Evolutionary conservation across 2,888 invertebrate species (phyloP), one percentile per base, ranked within the genome.

Genomic region (Zhuqinia jingwanae): DNA sequence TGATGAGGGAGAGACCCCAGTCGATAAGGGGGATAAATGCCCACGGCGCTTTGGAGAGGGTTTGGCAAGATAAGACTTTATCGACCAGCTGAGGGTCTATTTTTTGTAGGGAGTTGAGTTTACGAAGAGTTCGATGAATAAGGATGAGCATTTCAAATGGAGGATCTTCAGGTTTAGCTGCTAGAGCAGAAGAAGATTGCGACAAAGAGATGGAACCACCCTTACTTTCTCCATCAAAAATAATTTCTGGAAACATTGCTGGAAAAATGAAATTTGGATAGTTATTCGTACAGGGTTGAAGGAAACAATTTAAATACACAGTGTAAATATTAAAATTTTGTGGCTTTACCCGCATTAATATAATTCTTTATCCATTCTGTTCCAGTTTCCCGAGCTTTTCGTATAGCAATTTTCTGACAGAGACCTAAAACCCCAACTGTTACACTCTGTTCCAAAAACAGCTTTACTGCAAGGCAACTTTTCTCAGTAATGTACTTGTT

Each of bases 341-440:
- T n/a, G n/a, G n/a, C n/a, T n/a, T n/a, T 77, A 90, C 90, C 89
- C 50, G 87, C 60, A 22, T 84, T 90, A 20, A 91, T 88, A 50
- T 89, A 89, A 22, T 83, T 87, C 15, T 78, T 75, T n/a, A 90
- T 86, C 91, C 91, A 91, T n/a, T 89, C 88, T 0, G 45, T 11
- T 5, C 89, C 88, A 63, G 83, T 82, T 17, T 90, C 90, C n/a
- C 36, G 73, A 53, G 87, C 77, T 36, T 88, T 89, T 20, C 90
- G 76, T 17, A 60, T 36, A 13, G 86, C 58, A 68, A 91, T 87
- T 27, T 83, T 36, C 42, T 88, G 86, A 81, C 90, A 90, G 0
- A 89, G 50, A 17, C 63, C 22, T 13, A 89, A 42, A 2, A 89
- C 90, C 25, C 87, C 81, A 15, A 53, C 75, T 25, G 88, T 88